These are phyloP conservation scores for Procambarus virginalis DNA, from an alignment of 1,140 invertebrate genomes.

Conservation along the genomic window DNA sequence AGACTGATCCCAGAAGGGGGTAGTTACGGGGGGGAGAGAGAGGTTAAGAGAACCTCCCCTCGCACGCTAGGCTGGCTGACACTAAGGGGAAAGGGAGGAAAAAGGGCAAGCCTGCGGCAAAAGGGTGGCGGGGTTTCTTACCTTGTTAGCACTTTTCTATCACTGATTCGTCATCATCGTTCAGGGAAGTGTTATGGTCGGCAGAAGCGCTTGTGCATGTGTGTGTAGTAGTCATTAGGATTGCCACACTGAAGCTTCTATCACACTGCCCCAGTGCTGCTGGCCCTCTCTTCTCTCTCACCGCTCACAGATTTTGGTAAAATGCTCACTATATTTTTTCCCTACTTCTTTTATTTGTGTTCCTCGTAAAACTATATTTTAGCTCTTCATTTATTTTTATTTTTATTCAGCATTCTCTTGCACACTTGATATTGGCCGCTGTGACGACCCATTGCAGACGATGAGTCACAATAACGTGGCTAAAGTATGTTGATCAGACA, in stretches of 20 bases:
- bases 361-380: too few species aligned
- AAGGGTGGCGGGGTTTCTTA: too few species aligned
- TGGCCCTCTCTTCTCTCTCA: neutral
- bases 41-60: slow-evolving; percentile 10
- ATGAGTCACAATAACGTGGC: too few species aligned
- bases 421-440: too few species aligned
- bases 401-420: too few species aligned
- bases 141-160: slow-evolving; percentile 29
- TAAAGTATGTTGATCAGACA: too few species aligned
- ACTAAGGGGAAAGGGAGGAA: too few species aligned
- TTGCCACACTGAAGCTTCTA: slow-evolving; percentile 3
- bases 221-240: slow-evolving; percentile 19
- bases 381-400: too few species aligned
- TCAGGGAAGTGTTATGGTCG: slow-evolving; percentile 12
- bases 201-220: slow-evolving; percentile 14
- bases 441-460: too few species aligned
- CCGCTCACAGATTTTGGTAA: slow-evolving; percentile 8
- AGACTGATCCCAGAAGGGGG: slow-evolving; percentile 33
- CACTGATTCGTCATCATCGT: slow-evolving; percentile 22
- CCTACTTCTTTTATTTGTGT: too few species aligned
- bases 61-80: slow-evolving; percentile 9
- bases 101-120: neutral
- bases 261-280: slow-evolving; percentile 6
- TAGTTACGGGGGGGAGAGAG: neutral
- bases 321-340: too few species aligned